Evolutionary conservation across 53 echinoderm and acorn worm genomes (phyloP).

Genomic region (Luidia sarsii): DNA sequence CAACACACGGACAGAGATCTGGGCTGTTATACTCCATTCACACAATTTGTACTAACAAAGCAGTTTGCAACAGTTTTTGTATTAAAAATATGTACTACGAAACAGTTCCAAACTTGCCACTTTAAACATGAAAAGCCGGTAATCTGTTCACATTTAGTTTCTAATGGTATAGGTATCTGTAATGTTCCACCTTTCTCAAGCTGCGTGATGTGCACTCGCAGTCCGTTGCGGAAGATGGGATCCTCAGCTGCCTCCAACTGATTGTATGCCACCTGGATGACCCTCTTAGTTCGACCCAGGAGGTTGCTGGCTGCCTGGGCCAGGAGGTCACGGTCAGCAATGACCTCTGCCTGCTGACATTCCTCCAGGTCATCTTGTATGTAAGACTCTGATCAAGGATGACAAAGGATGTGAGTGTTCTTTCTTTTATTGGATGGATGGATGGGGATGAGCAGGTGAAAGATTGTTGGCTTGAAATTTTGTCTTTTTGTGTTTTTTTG

Average conservation of each 20-base stretch:
- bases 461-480: too few species aligned
- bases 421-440: background rate
- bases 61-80: too few species aligned
- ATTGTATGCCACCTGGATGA: conserved; percentile 71
- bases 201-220: conserved; percentile 75
- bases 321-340: conserved; percentile 73
- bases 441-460: too few species aligned
- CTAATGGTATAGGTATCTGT: too few species aligned
- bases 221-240: conserved; percentile 88
- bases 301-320: conserved; percentile 80
- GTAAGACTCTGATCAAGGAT: conserved; percentile 60
- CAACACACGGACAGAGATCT: too few species aligned
- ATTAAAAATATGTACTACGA: too few species aligned
- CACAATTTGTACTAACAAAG: too few species aligned
- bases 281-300: conserved; percentile 80
- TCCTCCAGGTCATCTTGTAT: conserved; percentile 83
- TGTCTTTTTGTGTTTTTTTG: too few species aligned
- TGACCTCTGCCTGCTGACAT: conserved; percentile 77
- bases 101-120: too few species aligned
- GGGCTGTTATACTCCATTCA: too few species aligned
- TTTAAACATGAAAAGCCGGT: too few species aligned
- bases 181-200: conserved; percentile 92
- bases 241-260: conserved; percentile 73
- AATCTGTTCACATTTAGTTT: too few species aligned
- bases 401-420: background rate